A percentile compares a stretch with the other conserved stretches of the same genome.
Conservation (phyloP, 53 echinoderm and acorn worm genomes). For the Crossaster papposus region DNA sequence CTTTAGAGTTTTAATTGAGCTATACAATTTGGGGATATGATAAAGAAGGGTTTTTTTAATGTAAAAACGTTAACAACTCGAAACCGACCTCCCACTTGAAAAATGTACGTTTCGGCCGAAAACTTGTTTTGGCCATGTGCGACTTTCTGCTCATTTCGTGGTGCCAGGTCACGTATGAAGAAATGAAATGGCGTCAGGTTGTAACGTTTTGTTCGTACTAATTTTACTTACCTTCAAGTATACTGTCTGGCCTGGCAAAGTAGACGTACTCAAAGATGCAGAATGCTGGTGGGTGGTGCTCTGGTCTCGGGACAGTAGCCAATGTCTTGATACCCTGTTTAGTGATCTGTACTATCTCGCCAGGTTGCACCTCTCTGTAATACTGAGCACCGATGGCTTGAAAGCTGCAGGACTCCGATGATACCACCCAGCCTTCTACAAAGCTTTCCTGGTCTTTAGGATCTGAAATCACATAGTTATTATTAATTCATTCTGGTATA, state of each 20-base stretch:
- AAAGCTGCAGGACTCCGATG: constrained; percentile 93
- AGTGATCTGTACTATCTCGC: constrained; percentile 89
- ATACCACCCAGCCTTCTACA: constrained; percentile 92
- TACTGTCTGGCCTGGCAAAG: constrained; percentile 93
- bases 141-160: no score
- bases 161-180: no score
- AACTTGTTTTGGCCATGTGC: no score
- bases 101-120: no score
- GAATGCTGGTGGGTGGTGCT: constrained; percentile 87
- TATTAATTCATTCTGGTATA: not conserved
- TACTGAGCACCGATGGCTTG: constrained; percentile 93
- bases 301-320: constrained; percentile 77
- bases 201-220: no score
- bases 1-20: no score
- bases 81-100: no score
- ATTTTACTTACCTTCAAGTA: constrained; percentile 80
- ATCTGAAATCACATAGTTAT: not conserved
- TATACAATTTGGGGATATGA: no score
- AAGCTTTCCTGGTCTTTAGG: constrained; percentile 58
- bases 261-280: constrained; percentile 99
- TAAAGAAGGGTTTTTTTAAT: no score
- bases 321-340: constrained; percentile 86
- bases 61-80: no score
- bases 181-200: no score
- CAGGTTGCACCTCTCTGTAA: constrained; percentile 87